Conservation (phyloP, 1,140 invertebrate genomes). For the Hylyphantes graminicola region DNA sequence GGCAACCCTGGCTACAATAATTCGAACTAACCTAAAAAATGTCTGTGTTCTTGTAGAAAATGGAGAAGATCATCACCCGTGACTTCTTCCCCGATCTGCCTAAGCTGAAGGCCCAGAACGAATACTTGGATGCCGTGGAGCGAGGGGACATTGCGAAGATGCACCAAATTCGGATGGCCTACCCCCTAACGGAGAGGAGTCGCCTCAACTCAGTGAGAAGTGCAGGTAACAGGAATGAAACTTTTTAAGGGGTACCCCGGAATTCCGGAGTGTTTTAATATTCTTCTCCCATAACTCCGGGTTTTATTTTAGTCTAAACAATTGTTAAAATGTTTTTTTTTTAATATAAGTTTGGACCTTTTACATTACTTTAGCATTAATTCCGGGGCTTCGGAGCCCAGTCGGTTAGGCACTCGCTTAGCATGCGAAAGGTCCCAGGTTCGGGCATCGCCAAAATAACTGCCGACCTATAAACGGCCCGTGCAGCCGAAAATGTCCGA, state of each 20-base stretch:
- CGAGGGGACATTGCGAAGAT: constrained; percentile 80
- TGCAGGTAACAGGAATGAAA: constrained; percentile 20
- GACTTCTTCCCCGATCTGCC: constrained; percentile 97
- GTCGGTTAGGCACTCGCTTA: no score
- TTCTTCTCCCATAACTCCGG: neutral
- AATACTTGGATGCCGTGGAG: constrained; percentile 90
- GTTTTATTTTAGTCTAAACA: no score
- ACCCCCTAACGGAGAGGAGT: constrained; percentile 34
- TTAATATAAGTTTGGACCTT: no score
- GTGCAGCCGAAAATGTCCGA: no score
- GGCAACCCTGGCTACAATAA: no score
- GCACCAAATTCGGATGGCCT: constrained; percentile 44
- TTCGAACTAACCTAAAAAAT: no score
- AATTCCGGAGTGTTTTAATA: neutral
- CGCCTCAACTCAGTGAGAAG: constrained; percentile 7
- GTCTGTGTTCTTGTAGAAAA: constrained; percentile 70
- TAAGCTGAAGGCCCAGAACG: constrained; percentile 91
- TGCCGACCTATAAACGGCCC: no score
- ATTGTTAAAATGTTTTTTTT: neutral
- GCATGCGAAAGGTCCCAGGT: no score
- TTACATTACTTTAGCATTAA: no score
- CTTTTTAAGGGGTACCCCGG: no score
- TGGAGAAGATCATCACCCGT: constrained; percentile 94
- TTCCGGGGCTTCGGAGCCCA: no score
- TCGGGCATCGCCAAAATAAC: no score